Evolutionary conservation across 1,140 invertebrate species (phyloP), one percentile per base, ranked within the genome.

Genomic region (Drosophila rhopaloa): DNA sequence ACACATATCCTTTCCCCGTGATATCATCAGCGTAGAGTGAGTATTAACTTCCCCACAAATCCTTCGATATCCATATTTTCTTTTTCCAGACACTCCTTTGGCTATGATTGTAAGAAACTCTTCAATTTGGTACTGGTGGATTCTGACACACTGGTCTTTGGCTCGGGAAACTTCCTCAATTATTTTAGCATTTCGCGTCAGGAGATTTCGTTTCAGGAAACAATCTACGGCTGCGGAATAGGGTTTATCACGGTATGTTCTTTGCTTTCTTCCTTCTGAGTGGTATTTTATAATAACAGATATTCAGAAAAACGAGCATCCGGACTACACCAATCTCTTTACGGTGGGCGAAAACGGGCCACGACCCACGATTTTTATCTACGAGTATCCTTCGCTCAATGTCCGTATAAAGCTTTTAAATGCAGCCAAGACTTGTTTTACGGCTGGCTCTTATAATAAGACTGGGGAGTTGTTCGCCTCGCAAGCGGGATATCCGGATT

Each of bases 321-420:
- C 93, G 67, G 94, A 94, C 37, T 94, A 92, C 54, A 92, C 94
- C 61, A 92, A 95, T 61, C 95, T 96, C 66, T 95, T 98, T 82
- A 97, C 97, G 11, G 94, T 98, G n/a, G 97, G 94, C 10, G 97
- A 98, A 93, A 97, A 97, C 85, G 96, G 94, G 11, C 95, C 96
- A 76, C 95, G 95, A 38, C 97, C 97, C 0, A 93, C 95, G 29
- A 96, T 98, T 71, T 94, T 97, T 24, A 94, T 98, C 29, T 98
- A 97, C 86, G 95, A 95, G 55, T 98, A 96, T 95, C 97, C 97
- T 0, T 94, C 94, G 46, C 93, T 97, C 91, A 93, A 96, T 61
- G 94, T 97, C 7, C 93, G 96, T 41, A 94, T 95, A 6, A 94
- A 96, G 41, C 93, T 98, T 32, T 93, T 94, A 62, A 94, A 95